Base-by-base conservation (phyloP, 2,888 invertebrate species). In the Mycalesis mineus region DNA sequence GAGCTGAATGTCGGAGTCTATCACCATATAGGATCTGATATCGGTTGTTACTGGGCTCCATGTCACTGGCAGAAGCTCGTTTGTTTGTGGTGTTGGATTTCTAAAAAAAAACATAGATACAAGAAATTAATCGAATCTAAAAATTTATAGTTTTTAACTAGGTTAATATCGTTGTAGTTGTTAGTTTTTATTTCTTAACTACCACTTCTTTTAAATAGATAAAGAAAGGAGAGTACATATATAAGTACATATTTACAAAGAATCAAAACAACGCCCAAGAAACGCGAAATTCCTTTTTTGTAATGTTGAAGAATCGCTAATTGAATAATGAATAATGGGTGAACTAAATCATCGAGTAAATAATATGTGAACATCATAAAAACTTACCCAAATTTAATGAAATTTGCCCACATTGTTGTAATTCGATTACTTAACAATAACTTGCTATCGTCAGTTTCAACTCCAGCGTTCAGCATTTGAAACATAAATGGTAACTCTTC, bases 371-470 rank as follows among this genome's bases (percentile, higher is more conserved):
- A 49, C 37, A 5, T 28, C 8, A 52, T 42, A 29, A 28, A 15
- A 1, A 39, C 39, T 74, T 72, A 88, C 88, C 87, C 88, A 62
- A 75, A 78, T 75, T 88, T 88, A 2, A 88, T 75, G 54, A 88
- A 88, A 65, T 88, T 88, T 0, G 81, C 64, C 88, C 88, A 88
- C 56, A 88, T 65, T 14, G 74, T 75, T 13, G 80, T 76, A 14
- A 88, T 73, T 11, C 80, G 77, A 41, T 84, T 76, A 6, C 69
- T 66, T 28, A 86, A 68, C 4, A 81, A 48, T 62, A 78, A 69
- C 47, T 82, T 82, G 13, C 75, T 69, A 14, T 76, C 74, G 62
- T 69, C 73, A 39, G 54, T 68, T 48, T 63, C 65, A 4, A 63
- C 52, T 28, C 63, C 58, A 17, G 47, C 36, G 1, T 61, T 60